phyloP scores from a whole-genome alignment of 2,113 vertebrate species.

The Myrmecophaga tridactyla region DNA sequence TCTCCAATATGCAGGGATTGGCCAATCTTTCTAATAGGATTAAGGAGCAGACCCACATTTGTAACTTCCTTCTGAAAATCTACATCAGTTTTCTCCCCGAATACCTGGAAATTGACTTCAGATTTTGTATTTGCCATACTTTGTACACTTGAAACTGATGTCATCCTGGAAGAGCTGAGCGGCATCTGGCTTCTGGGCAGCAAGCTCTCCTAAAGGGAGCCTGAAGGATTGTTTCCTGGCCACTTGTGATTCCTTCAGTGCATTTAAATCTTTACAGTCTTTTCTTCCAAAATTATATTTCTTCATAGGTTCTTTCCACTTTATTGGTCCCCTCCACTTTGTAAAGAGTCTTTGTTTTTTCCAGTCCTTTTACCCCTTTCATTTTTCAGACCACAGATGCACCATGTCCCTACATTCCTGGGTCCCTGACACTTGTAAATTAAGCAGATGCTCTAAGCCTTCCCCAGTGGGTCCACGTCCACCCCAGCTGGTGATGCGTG shows the following conservation, averaged over 20 bases:
- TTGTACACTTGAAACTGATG: background rate
- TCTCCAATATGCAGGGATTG: background rate
- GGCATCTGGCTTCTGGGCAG: background rate
- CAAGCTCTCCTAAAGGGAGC: background rate
- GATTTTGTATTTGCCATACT: background rate
- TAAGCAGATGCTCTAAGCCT: background rate
- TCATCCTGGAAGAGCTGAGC: background rate
- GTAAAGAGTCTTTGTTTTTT: background rate
- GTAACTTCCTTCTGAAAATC: background rate
- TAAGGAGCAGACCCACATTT: background rate
- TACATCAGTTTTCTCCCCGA: background rate
- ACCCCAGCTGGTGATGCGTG: fast-evolving
- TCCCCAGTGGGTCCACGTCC: background rate
- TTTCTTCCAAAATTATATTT: background rate
- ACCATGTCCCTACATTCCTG: background rate
- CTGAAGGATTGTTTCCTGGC: background rate
- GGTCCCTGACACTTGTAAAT: background rate
- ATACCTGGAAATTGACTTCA: background rate
- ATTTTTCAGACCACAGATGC: background rate
- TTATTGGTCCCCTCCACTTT: background rate
- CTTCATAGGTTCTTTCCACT: background rate
- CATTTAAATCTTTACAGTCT: background rate
- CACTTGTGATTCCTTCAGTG: background rate
- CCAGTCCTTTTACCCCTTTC: background rate
- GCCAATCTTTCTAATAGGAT: background rate